Evolutionary conservation across 37 sponge, comb jelly and placozoan genomes (phyloP).

Genomic region (Lycopodina hypogea): DNA sequence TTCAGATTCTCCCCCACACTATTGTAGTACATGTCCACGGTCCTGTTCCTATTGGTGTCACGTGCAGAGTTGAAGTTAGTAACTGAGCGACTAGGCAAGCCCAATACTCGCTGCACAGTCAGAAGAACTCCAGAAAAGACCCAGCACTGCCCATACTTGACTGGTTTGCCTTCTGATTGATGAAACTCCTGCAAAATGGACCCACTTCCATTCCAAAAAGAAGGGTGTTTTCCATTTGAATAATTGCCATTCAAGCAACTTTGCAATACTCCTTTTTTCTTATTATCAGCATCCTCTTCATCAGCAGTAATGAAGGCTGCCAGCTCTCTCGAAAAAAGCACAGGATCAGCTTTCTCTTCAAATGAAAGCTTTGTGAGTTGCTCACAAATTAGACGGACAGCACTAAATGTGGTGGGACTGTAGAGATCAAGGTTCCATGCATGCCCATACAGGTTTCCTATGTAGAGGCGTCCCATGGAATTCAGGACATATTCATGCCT

Average conservation of each 20-base stretch:
- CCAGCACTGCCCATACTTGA: constrained; percentile 81
- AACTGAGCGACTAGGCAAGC: constrained; percentile 65
- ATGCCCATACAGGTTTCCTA: constrained; percentile 31
- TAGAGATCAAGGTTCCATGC: constrained; percentile 72
- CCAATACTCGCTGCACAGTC: constrained; percentile 46
- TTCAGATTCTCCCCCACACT: constrained; percentile 20
- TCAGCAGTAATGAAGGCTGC: constrained; percentile 46
- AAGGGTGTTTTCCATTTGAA: constrained; percentile 34
- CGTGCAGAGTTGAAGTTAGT: constrained; percentile 79
- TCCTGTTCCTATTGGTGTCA: constrained; percentile 55
- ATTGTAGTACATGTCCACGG: constrained; percentile 53
- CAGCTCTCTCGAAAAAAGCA: constrained; percentile 46
- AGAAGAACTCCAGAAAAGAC: constrained; percentile 69
- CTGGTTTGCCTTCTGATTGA: constrained; percentile 32
- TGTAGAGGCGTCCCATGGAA: constrained; percentile 31
- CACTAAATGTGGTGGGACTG: constrained; percentile 18
- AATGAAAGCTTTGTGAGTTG: constrained; percentile 17
- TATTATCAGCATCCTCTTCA: constrained; percentile 32
- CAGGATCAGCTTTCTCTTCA: constrained; percentile 41
- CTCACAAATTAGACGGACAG: constrained; percentile 40
- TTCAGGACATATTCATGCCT: constrained; percentile 65
- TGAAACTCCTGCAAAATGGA: constrained; percentile 50
- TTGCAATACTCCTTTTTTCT: constrained; percentile 40
- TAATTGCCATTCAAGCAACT: constrained; percentile 67
- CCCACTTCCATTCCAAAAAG: constrained; percentile 53